Conservation (phyloP, 2,888 invertebrate genomes). For the Scelioninae gen. 1 region DNA sequence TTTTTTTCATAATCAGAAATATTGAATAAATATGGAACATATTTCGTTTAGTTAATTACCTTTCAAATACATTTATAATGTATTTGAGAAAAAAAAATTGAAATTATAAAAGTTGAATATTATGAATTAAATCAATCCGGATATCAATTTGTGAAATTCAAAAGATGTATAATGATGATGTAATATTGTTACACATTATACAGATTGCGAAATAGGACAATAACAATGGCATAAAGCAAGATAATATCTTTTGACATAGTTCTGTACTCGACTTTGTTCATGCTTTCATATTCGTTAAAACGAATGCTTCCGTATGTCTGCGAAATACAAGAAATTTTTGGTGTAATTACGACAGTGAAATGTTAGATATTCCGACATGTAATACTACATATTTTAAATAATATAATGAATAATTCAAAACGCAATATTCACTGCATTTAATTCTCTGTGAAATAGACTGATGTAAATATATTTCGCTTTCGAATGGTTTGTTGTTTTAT, state of each 20-base stretch:
- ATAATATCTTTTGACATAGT: constrained; percentile 30
- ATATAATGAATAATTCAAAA: constrained; percentile 30
- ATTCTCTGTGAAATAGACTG: constrained; percentile 14
- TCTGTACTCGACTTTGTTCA: constrained; percentile 27
- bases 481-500: background rate
- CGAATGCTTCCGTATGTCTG: constrained; percentile 14
- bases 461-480: constrained; percentile 20
- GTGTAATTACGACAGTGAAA: constrained; percentile 35
- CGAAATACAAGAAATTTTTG: constrained; percentile 33
- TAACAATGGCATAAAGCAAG: constrained; percentile 12
- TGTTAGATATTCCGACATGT: constrained; percentile 23
- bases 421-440: constrained; percentile 12
- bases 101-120: too few relatives aligned
- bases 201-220: constrained; percentile 1
- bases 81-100: too few relatives aligned
- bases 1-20: too few relatives aligned
- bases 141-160: too few relatives aligned
- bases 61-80: too few relatives aligned
- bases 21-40: too few relatives aligned
- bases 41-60: too few relatives aligned
- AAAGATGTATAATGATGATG: too few relatives aligned
- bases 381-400: constrained; percentile 15
- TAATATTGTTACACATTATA: background rate
- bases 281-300: constrained; percentile 34
- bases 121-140: too few relatives aligned